These are phyloP conservation scores for Papilio aristodemus DNA, from an alignment of 1,140 invertebrate genomes.

Conservation along the genomic window DNA sequence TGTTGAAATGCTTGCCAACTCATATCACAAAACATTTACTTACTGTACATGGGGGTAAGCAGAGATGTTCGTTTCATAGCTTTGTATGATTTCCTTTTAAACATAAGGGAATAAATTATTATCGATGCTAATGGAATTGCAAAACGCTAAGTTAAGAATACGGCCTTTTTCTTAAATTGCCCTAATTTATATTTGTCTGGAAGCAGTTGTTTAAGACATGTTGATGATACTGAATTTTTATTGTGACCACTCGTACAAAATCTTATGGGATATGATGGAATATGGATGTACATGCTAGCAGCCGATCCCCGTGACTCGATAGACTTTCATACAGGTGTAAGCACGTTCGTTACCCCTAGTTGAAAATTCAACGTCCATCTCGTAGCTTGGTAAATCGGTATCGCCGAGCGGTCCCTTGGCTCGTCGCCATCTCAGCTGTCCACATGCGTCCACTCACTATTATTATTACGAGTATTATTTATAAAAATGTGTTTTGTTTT, in stretches of 20 bases:
- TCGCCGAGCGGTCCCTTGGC: conserved; percentile 54
- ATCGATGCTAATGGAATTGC: no score
- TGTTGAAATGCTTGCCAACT: background rate
- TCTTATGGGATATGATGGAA: background rate
- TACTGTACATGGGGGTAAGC: background rate
- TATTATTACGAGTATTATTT: conserved; percentile 60
- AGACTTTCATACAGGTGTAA: background rate
- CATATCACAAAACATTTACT: background rate
- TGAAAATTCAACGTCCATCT: background rate
- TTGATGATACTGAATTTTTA: no score
- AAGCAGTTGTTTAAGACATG: no score
- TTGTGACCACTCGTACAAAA: no score
- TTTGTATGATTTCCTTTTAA: background rate
- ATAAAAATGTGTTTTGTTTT: conserved; percentile 75
- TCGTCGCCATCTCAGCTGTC: conserved; percentile 66
- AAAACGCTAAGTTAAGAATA: no score
- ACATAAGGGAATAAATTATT: no score
- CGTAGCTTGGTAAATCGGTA: conserved; percentile 43
- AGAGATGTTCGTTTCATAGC: no score
- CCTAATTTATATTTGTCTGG: no score
- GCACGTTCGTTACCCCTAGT: background rate
- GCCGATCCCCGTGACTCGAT: background rate
- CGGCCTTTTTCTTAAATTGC: no score
- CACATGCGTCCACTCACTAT: conserved; percentile 55
- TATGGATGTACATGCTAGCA: background rate